phyloP scores from a whole-genome alignment of 2,797 vertebrate genomes.

The Danio choprae region DNA sequence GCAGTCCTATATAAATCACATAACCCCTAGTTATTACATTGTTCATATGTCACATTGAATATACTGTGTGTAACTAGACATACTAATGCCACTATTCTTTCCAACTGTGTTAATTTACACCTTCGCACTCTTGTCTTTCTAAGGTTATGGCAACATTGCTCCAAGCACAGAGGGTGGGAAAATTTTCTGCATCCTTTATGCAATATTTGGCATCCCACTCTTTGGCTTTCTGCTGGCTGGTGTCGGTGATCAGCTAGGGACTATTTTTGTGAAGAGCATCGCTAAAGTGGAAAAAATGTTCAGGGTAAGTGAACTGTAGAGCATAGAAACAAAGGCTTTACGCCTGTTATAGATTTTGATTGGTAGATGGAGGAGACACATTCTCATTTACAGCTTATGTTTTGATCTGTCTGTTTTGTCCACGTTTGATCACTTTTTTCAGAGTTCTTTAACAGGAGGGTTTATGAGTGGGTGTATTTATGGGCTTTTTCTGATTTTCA shows the following conservation, averaged over 20 bases:
- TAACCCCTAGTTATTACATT: too few species aligned
- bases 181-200: slow-evolving; percentile 96
- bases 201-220: slow-evolving; percentile 95
- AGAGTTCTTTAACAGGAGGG: too few species aligned
- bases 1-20: too few species aligned
- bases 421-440: too few species aligned
- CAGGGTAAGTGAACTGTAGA: slow-evolving; percentile 81
- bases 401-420: too few species aligned
- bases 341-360: not conserved
- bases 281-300: slow-evolving; percentile 96
- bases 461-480: too few species aligned
- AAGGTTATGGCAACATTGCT: slow-evolving; percentile 78
- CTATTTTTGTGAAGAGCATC: slow-evolving; percentile 96
- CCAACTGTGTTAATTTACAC: not conserved
- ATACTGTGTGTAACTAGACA: not conserved
- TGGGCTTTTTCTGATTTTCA: too few species aligned
- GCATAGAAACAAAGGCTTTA: not conserved
- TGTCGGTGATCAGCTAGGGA: slow-evolving; percentile 97
- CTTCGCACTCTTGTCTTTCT: slow-evolving; percentile 1
- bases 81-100: not conserved
- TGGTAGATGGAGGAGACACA: too few species aligned
- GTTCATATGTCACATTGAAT: not conserved
- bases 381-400: too few species aligned
- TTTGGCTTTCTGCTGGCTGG: slow-evolving; percentile 97
- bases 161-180: slow-evolving; percentile 94